These are phyloP conservation scores for Bambusicola thoracicus DNA, from an alignment of 2,113 vertebrate genomes.

Conservation along the genomic window DNA sequence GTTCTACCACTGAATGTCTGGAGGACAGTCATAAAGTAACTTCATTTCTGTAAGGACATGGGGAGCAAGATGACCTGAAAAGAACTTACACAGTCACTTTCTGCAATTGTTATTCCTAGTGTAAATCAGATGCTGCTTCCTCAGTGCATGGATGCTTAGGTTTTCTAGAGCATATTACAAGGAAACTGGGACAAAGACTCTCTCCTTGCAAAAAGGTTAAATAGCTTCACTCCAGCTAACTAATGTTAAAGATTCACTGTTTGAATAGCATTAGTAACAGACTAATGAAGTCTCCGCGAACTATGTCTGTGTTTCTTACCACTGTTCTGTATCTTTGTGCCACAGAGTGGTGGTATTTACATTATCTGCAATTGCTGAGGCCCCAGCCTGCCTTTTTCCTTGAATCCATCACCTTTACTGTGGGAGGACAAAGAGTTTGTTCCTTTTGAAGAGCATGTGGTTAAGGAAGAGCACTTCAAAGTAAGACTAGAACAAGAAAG, in stretches of 20 bases:
- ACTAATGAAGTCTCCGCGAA: not conserved
- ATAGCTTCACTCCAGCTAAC: not conserved
- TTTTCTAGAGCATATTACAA: not conserved
- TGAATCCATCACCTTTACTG: not conserved
- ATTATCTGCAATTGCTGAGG: not conserved
- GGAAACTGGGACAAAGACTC: not conserved
- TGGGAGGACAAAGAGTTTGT: not conserved
- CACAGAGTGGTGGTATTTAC: not conserved
- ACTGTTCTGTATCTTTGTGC: not conserved
- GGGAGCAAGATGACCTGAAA: not conserved
- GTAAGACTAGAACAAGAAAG: not conserved
- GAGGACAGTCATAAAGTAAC: not conserved
- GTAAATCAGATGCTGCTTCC: not conserved
- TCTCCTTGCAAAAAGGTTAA: not conserved
- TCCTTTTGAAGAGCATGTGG: not conserved
- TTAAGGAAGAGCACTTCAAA: not conserved
- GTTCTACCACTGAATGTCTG: not conserved
- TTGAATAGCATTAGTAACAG: not conserved
- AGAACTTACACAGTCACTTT: not conserved
- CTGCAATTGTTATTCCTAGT: not conserved
- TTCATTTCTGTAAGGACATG: not conserved
- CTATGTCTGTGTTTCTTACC: not conserved
- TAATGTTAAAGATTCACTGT: not conserved
- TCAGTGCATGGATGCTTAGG: not conserved
- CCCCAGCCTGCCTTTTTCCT: not conserved